A percentile compares a stretch with the other conserved stretches of the same genome.
phyloP scores from a whole-genome alignment of 2,888 invertebrate genomes.

The Aspidapion aeneum region DNA sequence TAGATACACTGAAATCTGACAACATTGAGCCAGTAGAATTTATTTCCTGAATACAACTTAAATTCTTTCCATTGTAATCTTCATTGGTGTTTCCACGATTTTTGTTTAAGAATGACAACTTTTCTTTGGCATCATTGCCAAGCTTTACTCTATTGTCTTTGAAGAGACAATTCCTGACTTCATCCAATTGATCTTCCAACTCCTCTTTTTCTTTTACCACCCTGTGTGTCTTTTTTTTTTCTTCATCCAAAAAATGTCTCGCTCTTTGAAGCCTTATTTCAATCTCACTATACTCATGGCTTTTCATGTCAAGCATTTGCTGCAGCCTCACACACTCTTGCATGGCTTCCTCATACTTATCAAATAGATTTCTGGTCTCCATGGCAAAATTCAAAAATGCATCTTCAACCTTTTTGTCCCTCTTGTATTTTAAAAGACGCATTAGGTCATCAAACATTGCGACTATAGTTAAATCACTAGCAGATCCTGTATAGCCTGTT shows the following conservation, averaged over 20 bases:
- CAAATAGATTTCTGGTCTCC: conserved; percentile 67
- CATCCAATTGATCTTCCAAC: conserved; percentile 22
- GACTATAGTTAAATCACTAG: conserved; percentile 27
- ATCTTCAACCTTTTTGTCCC: conserved; percentile 34
- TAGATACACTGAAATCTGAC: conserved; percentile 78
- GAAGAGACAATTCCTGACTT: conserved; percentile 22
- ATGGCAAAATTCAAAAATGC: conserved; percentile 55
- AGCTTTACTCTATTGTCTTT: conserved; percentile 24
- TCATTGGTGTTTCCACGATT: conserved; percentile 21
- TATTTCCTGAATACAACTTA: conserved; percentile 64
- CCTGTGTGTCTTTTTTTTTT: conserved; percentile 60
- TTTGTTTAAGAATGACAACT: conserved; percentile 72
- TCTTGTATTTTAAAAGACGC: conserved; percentile 24
- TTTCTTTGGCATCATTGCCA: conserved; percentile 50
- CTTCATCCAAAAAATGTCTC: conserved; percentile 74
- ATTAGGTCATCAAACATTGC: conserved; percentile 36
- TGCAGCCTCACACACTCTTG: conserved; percentile 72
- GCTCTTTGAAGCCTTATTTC: conserved; percentile 81
- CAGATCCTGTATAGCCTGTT: conserved; percentile 20
- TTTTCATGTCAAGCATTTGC: conserved; percentile 64
- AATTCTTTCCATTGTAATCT: conserved; percentile 26
- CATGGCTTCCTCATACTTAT: conserved; percentile 66
- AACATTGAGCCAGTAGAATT: conserved; percentile 78
- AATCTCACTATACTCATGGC: conserved; percentile 68
- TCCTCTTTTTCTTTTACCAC: conserved; percentile 23